Conservation (phyloP, 2,797 vertebrate genomes). For the Anguilla pacifica region DNA sequence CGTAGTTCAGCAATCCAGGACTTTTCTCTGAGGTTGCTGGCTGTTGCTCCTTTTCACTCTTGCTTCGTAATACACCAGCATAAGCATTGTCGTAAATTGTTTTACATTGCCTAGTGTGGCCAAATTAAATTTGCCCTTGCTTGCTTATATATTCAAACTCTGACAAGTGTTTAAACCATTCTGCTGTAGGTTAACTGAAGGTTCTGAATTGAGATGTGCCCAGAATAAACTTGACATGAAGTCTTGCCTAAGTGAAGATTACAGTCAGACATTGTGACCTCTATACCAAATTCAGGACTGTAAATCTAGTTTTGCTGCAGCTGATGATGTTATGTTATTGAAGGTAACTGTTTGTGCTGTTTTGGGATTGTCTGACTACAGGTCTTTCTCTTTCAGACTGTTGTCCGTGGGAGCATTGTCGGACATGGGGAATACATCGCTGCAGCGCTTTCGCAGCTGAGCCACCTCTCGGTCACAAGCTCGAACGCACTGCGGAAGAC, state of each 20-base stretch:
- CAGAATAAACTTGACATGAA: neutral
- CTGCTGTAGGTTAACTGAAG: neutral
- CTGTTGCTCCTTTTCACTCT: neutral
- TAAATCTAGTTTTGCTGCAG: neutral
- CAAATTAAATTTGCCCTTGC: neutral
- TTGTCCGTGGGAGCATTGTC: constrained; percentile 90
- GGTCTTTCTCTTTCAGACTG: constrained; percentile 76
- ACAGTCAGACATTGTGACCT: neutral
- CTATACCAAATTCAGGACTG: neutral
- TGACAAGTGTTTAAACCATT: neutral
- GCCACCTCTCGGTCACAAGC: constrained; percentile 92
- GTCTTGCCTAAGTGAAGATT: neutral
- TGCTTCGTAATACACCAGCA: neutral
- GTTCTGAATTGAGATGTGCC: neutral
- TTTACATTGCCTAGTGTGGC: neutral
- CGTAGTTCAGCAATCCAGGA: neutral
- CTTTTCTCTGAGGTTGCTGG: neutral
- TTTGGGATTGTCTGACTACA: neutral
- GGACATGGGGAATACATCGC: constrained; percentile 91
- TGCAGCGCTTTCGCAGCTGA: constrained; percentile 91
- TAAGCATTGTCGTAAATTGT: neutral
- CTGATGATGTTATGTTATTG: neutral
- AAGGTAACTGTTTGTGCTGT: neutral
- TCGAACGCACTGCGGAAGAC: constrained; percentile 91
- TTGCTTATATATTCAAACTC: neutral